These are phyloP conservation scores for Ophiothrix spiculata DNA, from an alignment of 35 echinoderm and acorn worm genomes.

Conservation along the genomic window DNA sequence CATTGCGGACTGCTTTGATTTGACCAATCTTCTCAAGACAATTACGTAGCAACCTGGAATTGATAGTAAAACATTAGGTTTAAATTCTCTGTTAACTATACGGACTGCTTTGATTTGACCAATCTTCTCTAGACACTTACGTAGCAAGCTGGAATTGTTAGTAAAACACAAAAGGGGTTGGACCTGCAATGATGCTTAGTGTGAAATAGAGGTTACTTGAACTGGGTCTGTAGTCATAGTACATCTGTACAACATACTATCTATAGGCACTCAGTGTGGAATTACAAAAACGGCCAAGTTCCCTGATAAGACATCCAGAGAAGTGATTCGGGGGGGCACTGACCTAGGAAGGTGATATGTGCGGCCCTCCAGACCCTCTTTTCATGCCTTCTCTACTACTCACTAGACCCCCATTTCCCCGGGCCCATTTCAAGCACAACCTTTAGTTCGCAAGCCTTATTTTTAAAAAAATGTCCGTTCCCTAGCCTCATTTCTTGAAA, in stretches of 20 bases:
- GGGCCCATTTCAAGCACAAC: background rate
- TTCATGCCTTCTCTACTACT: background rate
- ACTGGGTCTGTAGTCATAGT: background rate
- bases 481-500: too few relatives aligned
- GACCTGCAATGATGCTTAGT: background rate
- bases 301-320: background rate
- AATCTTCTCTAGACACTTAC: background rate
- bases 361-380: background rate
- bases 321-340: background rate
- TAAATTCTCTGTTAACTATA: background rate
- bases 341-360: background rate
- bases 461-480: too few relatives aligned
- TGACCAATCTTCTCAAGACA: slow-evolving; percentile 66
- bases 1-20: slow-evolving; percentile 73
- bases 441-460: too few relatives aligned
- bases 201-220: background rate
- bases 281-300: background rate
- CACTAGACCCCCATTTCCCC: background rate
- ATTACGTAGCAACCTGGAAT: slow-evolving; percentile 52
- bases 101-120: background rate
- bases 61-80: background rate
- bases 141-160: too few relatives aligned
- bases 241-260: background rate
- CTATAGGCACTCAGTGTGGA: background rate
- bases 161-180: too few relatives aligned